phyloP scores from a whole-genome alignment of 2,797 vertebrate genomes.

The Gadopsis bispinosus region DNA sequence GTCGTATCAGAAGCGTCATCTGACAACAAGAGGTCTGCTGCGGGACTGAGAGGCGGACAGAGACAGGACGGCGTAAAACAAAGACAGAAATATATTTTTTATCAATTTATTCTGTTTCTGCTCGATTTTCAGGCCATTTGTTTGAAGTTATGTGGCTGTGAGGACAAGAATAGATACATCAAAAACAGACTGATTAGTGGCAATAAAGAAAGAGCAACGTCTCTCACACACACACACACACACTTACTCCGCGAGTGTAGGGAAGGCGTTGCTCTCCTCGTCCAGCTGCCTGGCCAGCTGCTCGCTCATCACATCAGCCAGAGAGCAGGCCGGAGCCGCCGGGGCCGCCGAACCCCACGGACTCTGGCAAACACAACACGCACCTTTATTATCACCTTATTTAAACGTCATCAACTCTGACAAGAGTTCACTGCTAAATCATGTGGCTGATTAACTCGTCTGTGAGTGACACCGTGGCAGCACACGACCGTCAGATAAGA shows the following conservation, averaged over 20 bases:
- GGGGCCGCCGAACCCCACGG: conserved; percentile 86
- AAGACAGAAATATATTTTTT: too few species aligned
- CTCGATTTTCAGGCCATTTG: too few species aligned
- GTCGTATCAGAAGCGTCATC: conserved; percentile 87
- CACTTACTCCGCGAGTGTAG: conserved; percentile 85
- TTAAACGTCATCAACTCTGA: not conserved
- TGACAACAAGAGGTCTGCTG: conserved; percentile 78
- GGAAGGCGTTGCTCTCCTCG: conserved; percentile 86
- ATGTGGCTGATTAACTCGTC: not conserved
- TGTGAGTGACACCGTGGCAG: too few species aligned
- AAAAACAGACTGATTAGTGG: too few species aligned
- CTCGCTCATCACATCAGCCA: conserved; percentile 97
- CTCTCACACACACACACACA: not conserved
- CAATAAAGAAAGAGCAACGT: not conserved
- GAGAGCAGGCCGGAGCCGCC: conserved; percentile 85
- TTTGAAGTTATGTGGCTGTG: too few species aligned
- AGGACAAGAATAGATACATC: too few species aligned
- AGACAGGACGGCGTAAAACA: not conserved
- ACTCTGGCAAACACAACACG: conserved; percentile 79
- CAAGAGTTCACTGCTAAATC: not conserved
- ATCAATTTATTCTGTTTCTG: too few species aligned
- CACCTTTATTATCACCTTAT: not conserved
- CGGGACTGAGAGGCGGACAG: conserved; percentile 70
- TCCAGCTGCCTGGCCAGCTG: conserved; percentile 93
- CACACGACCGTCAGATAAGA: too few species aligned